Conservation (phyloP, 2,797 vertebrate genomes). For the Discoglossus pictus region DNA sequence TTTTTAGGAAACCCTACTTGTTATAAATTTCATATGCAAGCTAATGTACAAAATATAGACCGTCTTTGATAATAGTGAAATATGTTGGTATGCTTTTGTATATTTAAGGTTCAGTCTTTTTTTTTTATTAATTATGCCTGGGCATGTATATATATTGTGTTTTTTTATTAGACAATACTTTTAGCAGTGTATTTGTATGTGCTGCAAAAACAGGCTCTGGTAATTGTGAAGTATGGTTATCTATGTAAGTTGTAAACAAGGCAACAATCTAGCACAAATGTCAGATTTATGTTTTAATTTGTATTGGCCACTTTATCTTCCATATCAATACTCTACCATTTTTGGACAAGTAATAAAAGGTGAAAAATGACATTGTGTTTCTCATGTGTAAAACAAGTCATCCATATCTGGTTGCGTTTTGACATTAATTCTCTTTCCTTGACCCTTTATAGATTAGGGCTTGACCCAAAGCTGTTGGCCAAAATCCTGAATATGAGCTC, state of each 20-base stretch:
- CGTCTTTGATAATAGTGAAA: too few species aligned
- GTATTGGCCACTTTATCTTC: constrained; percentile 55
- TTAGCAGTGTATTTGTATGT: constrained; percentile 5
- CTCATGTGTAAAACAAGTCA: constrained; percentile 67
- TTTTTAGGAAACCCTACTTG: too few species aligned
- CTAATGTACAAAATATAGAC: too few species aligned
- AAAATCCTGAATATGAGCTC: constrained; percentile 98
- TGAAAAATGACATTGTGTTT: constrained; percentile 61
- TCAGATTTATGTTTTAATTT: constrained; percentile 66
- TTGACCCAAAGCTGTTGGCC: constrained; percentile 94
- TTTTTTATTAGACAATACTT: too few species aligned
- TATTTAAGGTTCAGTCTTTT: too few species aligned
- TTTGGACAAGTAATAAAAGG: constrained; percentile 67
- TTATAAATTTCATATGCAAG: too few species aligned
- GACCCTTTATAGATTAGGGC: constrained; percentile 87
- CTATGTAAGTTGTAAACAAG: constrained; percentile 41
- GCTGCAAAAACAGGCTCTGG: background rate
- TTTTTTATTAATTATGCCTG: too few species aligned
- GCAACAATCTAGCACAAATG: constrained; percentile 56
- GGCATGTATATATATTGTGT: too few species aligned
- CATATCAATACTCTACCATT: constrained; percentile 82
- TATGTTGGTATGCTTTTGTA: too few species aligned
- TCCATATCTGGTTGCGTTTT: constrained; percentile 62
- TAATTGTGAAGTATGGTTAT: constrained; percentile 6
- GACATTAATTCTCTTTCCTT: constrained; percentile 71